Conservation (phyloP, 1,140 invertebrate species). For the Diploscapter pachys region DNA sequence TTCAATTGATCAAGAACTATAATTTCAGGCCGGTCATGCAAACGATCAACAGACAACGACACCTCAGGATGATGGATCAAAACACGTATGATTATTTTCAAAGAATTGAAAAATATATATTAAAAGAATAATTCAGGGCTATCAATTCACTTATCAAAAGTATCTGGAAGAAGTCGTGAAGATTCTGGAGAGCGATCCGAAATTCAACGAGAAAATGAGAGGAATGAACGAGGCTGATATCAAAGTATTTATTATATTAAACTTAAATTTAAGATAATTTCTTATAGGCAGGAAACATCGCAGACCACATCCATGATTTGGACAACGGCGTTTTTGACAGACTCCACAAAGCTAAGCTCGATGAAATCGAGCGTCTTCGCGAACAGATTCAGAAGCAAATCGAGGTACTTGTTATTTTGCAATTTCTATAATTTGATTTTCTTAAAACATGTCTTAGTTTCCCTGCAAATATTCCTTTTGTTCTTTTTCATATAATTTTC, state of each 20-base stretch:
- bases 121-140: slow-evolving; percentile 39
- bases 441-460: too few species aligned
- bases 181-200: slow-evolving; percentile 54
- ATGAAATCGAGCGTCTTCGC: slow-evolving; percentile 51
- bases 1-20: too few species aligned
- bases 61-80: slow-evolving; percentile 3
- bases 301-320: slow-evolving; percentile 56
- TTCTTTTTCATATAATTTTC: neutral
- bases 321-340: slow-evolving; percentile 47
- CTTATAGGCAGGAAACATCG: slow-evolving; percentile 53
- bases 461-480: neutral
- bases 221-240: slow-evolving; percentile 57
- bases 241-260: slow-evolving; percentile 41
- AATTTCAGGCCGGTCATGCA: too few species aligned
- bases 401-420: slow-evolving; percentile 13
- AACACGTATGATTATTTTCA: slow-evolving; percentile 18
- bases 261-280: slow-evolving; percentile 3
- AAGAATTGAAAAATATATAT: neutral
- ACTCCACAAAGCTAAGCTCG: slow-evolving; percentile 52
- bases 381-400: slow-evolving; percentile 53
- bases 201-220: slow-evolving; percentile 50
- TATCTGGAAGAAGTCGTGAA: slow-evolving; percentile 58
- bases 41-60: neutral
- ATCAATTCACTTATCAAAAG: slow-evolving; percentile 56
- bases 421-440: neutral